Evolutionary conservation across 1,140 invertebrate species (phyloP).

Genomic region (Maconellicoccus hirsutus): DNA sequence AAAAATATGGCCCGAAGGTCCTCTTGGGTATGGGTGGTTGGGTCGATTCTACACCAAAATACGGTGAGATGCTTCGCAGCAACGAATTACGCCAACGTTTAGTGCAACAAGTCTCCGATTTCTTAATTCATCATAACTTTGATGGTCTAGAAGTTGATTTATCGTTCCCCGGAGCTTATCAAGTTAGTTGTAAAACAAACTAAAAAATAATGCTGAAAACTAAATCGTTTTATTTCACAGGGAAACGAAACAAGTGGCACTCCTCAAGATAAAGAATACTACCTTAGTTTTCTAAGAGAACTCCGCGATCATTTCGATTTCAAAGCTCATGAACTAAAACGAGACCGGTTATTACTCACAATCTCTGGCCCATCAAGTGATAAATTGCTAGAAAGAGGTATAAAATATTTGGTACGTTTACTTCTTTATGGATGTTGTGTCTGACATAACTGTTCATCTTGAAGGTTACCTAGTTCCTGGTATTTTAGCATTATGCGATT

Average conservation of each 20-base stretch:
- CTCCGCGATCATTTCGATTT: not conserved
- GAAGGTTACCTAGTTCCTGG: not conserved
- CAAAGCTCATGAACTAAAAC: not conserved
- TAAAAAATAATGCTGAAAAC: not conserved
- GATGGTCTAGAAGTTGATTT: not conserved
- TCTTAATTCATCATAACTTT: not conserved
- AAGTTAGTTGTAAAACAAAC: not conserved
- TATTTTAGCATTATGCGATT: constrained; percentile 41
- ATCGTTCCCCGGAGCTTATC: not conserved
- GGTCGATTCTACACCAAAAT: constrained; percentile 56
- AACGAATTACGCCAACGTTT: not conserved
- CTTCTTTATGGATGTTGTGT: no score
- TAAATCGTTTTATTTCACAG: not conserved
- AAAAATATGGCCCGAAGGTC: constrained; percentile 37
- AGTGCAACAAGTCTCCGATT: not conserved
- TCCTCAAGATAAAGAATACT: constrained; percentile 9
- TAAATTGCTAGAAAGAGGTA: not conserved
- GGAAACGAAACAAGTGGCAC: not conserved
- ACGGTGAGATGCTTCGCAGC: not conserved
- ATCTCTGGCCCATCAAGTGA: not conserved
- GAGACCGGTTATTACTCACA: not conserved
- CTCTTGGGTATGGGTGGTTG: constrained; percentile 73
- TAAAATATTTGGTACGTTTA: no score
- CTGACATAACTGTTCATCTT: no score
- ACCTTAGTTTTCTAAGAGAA: not conserved